Evolutionary conservation across 2,797 vertebrate species (phyloP).

Genomic region (Sciaenops ocellatus): DNA sequence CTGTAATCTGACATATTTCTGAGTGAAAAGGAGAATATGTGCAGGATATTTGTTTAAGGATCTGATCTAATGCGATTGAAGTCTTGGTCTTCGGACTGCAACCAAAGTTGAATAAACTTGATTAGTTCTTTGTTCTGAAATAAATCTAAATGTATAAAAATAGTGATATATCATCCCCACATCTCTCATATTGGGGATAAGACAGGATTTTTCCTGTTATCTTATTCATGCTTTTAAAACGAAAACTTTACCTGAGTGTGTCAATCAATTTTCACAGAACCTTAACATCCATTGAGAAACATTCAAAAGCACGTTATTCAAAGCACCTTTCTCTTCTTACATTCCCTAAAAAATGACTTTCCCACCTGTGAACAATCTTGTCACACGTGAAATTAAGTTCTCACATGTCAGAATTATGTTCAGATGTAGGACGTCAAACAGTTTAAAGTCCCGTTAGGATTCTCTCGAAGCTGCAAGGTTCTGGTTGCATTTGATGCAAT

Average conservation of each 20-base stretch:
- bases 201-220: no score
- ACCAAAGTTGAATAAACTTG: no score
- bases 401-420: constrained; percentile 16
- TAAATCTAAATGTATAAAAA: not conserved
- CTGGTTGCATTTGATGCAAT: no score
- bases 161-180: no score
- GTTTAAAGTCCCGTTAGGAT: not conserved
- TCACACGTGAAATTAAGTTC: constrained; percentile 1
- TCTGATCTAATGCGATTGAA: not conserved
- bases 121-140: not conserved
- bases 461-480: no score
- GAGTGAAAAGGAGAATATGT: not conserved
- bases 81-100: not conserved
- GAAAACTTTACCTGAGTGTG: not conserved
- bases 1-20: not conserved
- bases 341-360: not conserved
- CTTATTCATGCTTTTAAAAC: not conserved
- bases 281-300: not conserved
- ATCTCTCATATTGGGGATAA: no score
- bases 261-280: not conserved
- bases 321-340: not conserved
- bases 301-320: not conserved
- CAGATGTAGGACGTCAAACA: not conserved
- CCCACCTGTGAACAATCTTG: constrained; percentile 21
- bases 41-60: not conserved